Evolutionary conservation across 2,113 vertebrate species (phyloP), one percentile per base, ranked within the genome.

Genomic region (Calypte anna): DNA sequence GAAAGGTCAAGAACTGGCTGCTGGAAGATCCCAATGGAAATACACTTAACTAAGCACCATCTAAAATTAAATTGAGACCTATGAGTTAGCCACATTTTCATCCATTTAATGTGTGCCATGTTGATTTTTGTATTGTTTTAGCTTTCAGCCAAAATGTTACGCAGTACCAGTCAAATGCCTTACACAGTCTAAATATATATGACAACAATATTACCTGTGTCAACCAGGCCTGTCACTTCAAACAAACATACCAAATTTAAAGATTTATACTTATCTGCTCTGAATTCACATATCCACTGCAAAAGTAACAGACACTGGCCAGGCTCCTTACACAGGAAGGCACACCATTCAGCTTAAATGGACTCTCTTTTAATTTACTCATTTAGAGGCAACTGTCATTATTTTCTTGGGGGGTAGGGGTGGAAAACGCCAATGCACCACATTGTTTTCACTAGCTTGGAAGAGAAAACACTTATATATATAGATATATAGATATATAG

Each of bases 351-450:
- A 82, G 89, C 84, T 97, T 96, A 94, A 96, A 95, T 94, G 91
- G 95, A 96, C 93, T 97, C 93, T 93, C 80, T 96, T 97, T 97
- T 96, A 98, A 97, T 97, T 97, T 86, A 96, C 93, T 98, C 95
- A 92, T 63, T 97, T 95, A 94, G 91, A 97, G 96, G 96, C 94
- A 97, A 95, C 27, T 96, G 94, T 91, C 93, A 93, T 95, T 96
- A 95, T 87, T 95, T 95, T 93, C 86, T 66, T 59, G 72, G 69
- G 74, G 89, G 84, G 59, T 20, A 17, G 72, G 94, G 57, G 69
- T 85, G 31, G 76, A 84, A 96, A 95, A 97, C 54, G 96, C 96
- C 96, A 97, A 91, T 96, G 96, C 94, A 97, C 94, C 93, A 97
- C 88, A 94, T 92, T 97, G 94, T 96, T 96, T 95, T 97, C 95